These are phyloP conservation scores for Drosophila leonis DNA, from an alignment of 2,888 invertebrate species.

Conservation along the genomic window DNA sequence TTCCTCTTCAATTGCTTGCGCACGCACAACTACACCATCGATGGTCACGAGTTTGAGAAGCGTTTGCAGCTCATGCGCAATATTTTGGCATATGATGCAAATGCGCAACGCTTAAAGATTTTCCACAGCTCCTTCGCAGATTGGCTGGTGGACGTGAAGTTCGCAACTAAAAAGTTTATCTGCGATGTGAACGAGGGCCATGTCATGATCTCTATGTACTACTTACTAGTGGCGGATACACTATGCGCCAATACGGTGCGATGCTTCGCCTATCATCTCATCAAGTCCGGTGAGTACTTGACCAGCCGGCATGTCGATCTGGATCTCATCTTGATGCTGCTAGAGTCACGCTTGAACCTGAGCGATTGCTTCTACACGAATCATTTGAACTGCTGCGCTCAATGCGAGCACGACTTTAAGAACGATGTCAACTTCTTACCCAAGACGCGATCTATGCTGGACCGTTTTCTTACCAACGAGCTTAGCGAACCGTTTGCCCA, in stretches of 20 bases:
- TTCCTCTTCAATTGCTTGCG: constrained; percentile 93
- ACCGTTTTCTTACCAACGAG: constrained; percentile 85
- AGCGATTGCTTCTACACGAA: constrained; percentile 86
- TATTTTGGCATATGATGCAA: constrained; percentile 85
- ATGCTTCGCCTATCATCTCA: constrained; percentile 90
- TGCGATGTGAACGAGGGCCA: constrained; percentile 95
- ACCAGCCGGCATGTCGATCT: constrained; percentile 83
- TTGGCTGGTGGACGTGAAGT: constrained; percentile 98
- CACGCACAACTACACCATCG: constrained; percentile 92
- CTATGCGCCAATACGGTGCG: constrained; percentile 91
- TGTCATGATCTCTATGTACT: constrained; percentile 93
- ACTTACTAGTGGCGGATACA: constrained; percentile 89
- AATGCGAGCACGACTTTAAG: constrained; percentile 85
- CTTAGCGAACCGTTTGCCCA: constrained; percentile 84
- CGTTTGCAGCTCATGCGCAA: constrained; percentile 91
- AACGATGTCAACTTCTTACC: constrained; percentile 84
- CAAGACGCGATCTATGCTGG: constrained; percentile 84
- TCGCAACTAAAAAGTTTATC: constrained; percentile 97
- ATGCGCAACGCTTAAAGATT: constrained; percentile 86
- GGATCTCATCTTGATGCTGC: constrained; percentile 84
- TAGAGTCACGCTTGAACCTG: constrained; percentile 84
- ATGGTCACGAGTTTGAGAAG: constrained; percentile 92
- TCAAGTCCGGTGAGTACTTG: constrained; percentile 89
- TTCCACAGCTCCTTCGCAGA: constrained; percentile 98
- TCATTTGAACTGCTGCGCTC: constrained; percentile 86